Percentiles rank a stretch among this genome's conserved stretches.
Evolutionary conservation across 2,797 vertebrate species (phyloP).

Genomic region (Schizopygopsis malacanthus): DNA sequence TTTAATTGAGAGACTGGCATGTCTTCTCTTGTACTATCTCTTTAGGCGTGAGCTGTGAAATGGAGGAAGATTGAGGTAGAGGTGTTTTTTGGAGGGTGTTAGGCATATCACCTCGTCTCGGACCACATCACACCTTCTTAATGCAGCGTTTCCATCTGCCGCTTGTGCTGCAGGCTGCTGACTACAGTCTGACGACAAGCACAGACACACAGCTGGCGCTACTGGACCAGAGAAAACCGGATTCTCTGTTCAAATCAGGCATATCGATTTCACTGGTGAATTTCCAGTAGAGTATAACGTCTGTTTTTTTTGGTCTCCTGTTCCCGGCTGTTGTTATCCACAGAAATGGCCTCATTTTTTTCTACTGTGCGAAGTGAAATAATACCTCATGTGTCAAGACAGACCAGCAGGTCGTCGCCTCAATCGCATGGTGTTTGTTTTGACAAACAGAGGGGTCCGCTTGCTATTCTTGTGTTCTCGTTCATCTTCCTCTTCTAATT

Average conservation of each 20-base stretch:
- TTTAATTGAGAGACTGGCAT: conserved; percentile 44
- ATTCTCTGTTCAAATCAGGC: conserved; percentile 14
- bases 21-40: conserved; percentile 58
- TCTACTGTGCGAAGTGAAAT: not conserved
- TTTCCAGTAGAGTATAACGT: not conserved
- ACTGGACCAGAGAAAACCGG: conserved; percentile 9
- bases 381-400: conserved; percentile 9
- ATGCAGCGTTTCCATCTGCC: conserved; percentile 53
- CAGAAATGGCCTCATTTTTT: not conserved
- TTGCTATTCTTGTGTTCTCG: conserved; percentile 15
- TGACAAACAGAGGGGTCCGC: not conserved
- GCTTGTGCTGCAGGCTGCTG: conserved; percentile 36
- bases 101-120: conserved; percentile 17
- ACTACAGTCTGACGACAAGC: conserved; percentile 29
- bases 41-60: conserved; percentile 55
- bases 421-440: conserved; percentile 15
- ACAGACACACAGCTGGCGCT: conserved; percentile 34
- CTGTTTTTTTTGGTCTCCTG: not conserved
- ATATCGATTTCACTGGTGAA: not conserved
- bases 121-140: conserved; percentile 57
- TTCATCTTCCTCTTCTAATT: conserved; percentile 34
- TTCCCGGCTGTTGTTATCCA: not conserved
- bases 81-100: conserved; percentile 23
- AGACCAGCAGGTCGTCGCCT: conserved; percentile 14
- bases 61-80: conserved; percentile 27